phyloP scores from a whole-genome alignment of 2,888 invertebrate species.

The Quadroppia sp. region DNA sequence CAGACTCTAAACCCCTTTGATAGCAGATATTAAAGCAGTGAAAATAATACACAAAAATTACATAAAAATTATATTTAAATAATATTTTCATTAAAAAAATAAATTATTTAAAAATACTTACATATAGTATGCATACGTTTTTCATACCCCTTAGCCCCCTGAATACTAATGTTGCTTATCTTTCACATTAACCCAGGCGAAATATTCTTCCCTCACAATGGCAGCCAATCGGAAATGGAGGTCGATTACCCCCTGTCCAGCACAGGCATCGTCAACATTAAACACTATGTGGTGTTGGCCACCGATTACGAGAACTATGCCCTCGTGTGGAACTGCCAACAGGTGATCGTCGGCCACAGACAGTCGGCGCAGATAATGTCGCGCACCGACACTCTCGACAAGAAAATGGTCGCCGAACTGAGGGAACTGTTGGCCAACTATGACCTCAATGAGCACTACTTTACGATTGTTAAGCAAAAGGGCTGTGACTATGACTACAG shows the following conservation, averaged over 20 bases:
- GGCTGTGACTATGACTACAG: slow-evolving; percentile 56
- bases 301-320: slow-evolving; percentile 72
- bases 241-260: slow-evolving; percentile 31
- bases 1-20: too few relatives aligned
- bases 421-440: slow-evolving; percentile 62
- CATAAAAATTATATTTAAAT: too few relatives aligned
- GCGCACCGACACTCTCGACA: slow-evolving; percentile 67
- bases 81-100: too few relatives aligned
- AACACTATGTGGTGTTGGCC: slow-evolving; percentile 63
- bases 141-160: too few relatives aligned
- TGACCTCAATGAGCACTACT: slow-evolving; percentile 70
- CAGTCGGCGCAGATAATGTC: slow-evolving; percentile 77
- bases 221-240: slow-evolving; percentile 36
- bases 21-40: too few relatives aligned
- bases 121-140: too few relatives aligned
- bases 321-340: slow-evolving; percentile 73
- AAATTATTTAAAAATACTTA: too few relatives aligned
- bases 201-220: slow-evolving; percentile 31
- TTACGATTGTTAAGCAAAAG: slow-evolving; percentile 68
- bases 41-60: too few relatives aligned
- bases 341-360: slow-evolving; percentile 67
- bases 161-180: background rate
- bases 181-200: slow-evolving; percentile 5
- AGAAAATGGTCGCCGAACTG: slow-evolving; percentile 66
- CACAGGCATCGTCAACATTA: slow-evolving; percentile 36